Conservation (phyloP, 2,113 vertebrate genomes). For the Tyto alba region DNA sequence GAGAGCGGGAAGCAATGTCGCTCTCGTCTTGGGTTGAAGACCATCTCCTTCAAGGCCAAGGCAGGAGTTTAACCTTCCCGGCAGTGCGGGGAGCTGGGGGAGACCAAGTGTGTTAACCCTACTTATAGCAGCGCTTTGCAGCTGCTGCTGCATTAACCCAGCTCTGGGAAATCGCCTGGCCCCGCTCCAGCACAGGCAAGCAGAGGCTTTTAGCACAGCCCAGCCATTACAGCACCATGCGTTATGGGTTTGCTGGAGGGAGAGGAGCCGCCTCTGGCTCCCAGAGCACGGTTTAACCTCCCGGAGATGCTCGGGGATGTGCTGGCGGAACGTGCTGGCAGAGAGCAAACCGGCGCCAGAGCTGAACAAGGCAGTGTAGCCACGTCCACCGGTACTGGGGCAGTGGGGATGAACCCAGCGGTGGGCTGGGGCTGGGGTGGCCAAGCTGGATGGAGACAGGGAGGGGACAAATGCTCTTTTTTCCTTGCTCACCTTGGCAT, state of each 20-base stretch:
- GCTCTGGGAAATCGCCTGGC: neutral
- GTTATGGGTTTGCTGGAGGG: neutral
- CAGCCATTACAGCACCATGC: neutral
- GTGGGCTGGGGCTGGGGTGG: neutral
- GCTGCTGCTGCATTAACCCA: neutral
- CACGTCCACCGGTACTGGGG: fast-evolving
- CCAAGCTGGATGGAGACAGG: neutral
- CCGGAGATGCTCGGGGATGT: neutral
- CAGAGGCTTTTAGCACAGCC: slow-evolving; percentile 16
- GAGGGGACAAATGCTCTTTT: neutral
- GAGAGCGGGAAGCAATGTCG: neutral
- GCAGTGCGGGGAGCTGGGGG: neutral
- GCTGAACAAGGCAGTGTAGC: neutral
- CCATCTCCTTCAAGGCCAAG: neutral
- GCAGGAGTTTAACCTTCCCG: neutral
- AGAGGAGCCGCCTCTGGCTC: neutral
- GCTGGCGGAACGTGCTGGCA: neutral
- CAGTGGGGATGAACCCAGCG: fast-evolving
- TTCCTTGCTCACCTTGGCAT: neutral
- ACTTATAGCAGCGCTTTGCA: neutral
- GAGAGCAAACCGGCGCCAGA: fast-evolving
- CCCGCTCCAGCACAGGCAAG: neutral
- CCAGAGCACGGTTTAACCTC: neutral
- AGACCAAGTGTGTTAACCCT: neutral
- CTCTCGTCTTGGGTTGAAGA: neutral